Evolutionary conservation across 2,113 vertebrate species (phyloP), one percentile per base, ranked within the genome.

Genomic region (Stomatorhinus ivindoensis): DNA sequence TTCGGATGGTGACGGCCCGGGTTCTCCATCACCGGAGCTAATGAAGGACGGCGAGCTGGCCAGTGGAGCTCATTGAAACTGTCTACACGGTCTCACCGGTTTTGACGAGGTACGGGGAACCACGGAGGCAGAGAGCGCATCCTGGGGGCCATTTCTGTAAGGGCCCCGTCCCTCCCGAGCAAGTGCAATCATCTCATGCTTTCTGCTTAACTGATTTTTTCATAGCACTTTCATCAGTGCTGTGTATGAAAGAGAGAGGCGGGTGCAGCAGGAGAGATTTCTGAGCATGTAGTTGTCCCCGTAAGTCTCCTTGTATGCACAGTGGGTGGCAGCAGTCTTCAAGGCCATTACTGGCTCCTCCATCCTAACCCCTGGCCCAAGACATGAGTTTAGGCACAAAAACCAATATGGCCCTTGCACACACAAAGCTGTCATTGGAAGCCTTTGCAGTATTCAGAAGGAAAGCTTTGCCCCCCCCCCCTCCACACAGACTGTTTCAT

Each of bases 41-140:
- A 91, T 91, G 90, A 90, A 91, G 90, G 89, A 58, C 84, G 88
- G 88, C 88, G 42, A 88, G 55, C 89, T 65, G 69, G 86, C 89
- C 90, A 65, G 90, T 87, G 46, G 65, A 82, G 89, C 90, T 90
- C 90, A 92, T 89, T 90, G 88, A 88, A 90, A 90, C 85, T 91
- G 89, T 90, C 88, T 88, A 83, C 90, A 86, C 6, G 50, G 89
- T 88, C 86, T 87, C 89, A 88, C 90, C 87, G 80, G 80, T 89
- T 91, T 90, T 91, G 91, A 91, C 88, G 88, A 90, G 92, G 84
- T 90, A 87, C 88, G 21, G 39, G 82, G 82, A 47, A 46, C 82
- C 21, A 47, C 9, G 3, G 82, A 44, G 82, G 42, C 82, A 84
- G 21, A 90, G 69, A 10, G 50, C 90, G 89, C 90, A 91, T 91